Percentiles rank a stretch among this genome's conserved stretches.
These are phyloP conservation scores for Agrotis puta DNA, from an alignment of 2,888 invertebrate genomes.

Conservation along the genomic window DNA sequence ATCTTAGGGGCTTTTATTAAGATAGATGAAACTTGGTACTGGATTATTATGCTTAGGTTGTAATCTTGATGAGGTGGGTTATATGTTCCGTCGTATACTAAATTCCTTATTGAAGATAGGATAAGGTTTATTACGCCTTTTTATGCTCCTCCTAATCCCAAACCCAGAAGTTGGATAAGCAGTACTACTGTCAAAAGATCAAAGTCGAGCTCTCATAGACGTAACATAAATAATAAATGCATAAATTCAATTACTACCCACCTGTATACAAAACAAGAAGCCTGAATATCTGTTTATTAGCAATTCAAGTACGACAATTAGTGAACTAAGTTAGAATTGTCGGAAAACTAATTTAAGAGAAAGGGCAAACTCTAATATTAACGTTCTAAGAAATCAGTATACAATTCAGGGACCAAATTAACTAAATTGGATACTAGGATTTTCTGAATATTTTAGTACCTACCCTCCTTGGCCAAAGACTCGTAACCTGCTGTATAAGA, in stretches of 20 bases:
- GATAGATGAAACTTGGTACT: slow-evolving; percentile 31
- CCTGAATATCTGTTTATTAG: slow-evolving; percentile 44
- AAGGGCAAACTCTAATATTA: slow-evolving; percentile 59
- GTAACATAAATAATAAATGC: slow-evolving; percentile 5
- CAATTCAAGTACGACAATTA: slow-evolving; percentile 56
- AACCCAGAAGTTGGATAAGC: no score
- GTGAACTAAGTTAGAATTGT: slow-evolving; percentile 53
- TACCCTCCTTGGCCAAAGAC: slow-evolving; percentile 32
- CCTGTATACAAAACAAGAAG: slow-evolving; percentile 17
- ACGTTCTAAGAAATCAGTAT: slow-evolving; percentile 64
- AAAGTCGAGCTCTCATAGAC: background rate
- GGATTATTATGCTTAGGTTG: slow-evolving; percentile 25
- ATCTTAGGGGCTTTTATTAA: slow-evolving; percentile 40
- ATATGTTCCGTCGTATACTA: background rate
- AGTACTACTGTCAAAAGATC: background rate
- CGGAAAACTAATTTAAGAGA: slow-evolving; percentile 56
- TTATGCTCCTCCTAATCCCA: no score
- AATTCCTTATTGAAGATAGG: background rate
- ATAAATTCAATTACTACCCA: slow-evolving; percentile 33
- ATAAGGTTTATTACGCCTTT: no score
- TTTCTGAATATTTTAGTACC: slow-evolving; percentile 60
- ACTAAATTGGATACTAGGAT: slow-evolving; percentile 63
- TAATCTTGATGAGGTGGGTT: slow-evolving; percentile 1
- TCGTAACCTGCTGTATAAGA: slow-evolving; percentile 72
- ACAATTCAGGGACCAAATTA: slow-evolving; percentile 65